Conservation (phyloP, 2,113 vertebrate genomes). For the Rhinoptilus africanus region DNA sequence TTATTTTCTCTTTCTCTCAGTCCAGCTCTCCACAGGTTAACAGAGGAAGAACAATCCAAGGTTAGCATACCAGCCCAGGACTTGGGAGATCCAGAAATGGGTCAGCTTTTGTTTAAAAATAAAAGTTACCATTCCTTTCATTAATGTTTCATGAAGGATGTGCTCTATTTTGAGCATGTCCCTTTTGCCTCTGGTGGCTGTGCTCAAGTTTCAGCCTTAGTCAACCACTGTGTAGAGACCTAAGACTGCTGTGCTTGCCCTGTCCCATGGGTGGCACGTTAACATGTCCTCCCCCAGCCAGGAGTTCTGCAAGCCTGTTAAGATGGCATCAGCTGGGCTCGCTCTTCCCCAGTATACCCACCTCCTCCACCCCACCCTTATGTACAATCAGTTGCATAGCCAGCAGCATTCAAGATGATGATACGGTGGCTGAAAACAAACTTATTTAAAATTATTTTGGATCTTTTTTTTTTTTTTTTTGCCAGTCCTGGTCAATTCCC, state of each 20-base stretch:
- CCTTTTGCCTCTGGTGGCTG: background rate
- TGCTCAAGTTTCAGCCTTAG: background rate
- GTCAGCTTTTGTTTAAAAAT: background rate
- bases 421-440: background rate
- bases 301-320: background rate
- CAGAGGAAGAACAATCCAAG: background rate
- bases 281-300: background rate
- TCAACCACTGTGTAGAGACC: background rate
- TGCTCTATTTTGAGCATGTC: background rate
- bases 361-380: background rate
- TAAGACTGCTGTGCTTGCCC: background rate
- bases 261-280: accelerated
- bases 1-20: background rate
- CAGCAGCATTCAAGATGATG: background rate
- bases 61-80: background rate
- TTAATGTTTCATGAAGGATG: background rate
- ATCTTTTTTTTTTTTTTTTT: background rate
- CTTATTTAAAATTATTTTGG: background rate
- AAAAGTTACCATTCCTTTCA: background rate
- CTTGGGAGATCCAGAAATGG: background rate
- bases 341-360: background rate
- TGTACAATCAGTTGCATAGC: background rate
- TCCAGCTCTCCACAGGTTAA: background rate
- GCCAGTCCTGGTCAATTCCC: background rate
- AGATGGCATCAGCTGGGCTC: background rate